Base-by-base conservation (phyloP, 2,888 invertebrate species). In the Linnaemya vulpina region DNA sequence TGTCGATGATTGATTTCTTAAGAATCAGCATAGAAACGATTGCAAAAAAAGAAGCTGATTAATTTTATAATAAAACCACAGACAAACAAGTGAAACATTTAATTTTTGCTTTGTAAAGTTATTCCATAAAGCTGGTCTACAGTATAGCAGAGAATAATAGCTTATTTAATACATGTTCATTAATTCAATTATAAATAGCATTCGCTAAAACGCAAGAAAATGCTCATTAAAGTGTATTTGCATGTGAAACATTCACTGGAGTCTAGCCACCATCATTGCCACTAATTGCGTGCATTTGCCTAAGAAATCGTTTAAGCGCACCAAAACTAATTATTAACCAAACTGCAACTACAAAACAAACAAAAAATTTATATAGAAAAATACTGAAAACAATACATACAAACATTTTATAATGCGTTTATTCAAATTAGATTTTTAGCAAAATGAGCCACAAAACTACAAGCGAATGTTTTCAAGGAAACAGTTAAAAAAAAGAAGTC, bases 241-340 rank as follows among this genome's bases (percentile, higher is more conserved):
- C 77, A 82, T 85, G 25, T 60, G 63, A 55, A 81, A 77, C 46
- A 73, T 68, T 68, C 62, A 30, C 20, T 77, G 70, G 63, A 78
- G 75, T 82, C 85, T 79, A 65, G 70, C 82, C 75, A 43, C 81
- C 74, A 43, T 38, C 40, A 63, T n/a, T 70, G 15, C 78, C 78
- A 46, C 78, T 75, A 76, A 82, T 85, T 85, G 82, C 78, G 78
- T 78, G 85, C 78, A 82, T 78, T 85, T 74, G 38, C 46, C 78
- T 70, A 81, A 81, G 80, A 77, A 60, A 77, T 81, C 60, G 55
- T 81, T 81, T 81, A 75, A 75, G 30, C 74, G 75, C 5, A 71
- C 17, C 43, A 65, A 70, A 82, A 65, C 71, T 70, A 85, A 82
- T 85, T 79, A 85, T 76, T 79, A 75, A 58, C 49, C 76, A 82